A percentile compares a stretch with the other conserved stretches of the same genome.
These are phyloP conservation scores for Psilopogon haemacephalus DNA, from an alignment of 2,113 vertebrate genomes.

Conservation along the genomic window DNA sequence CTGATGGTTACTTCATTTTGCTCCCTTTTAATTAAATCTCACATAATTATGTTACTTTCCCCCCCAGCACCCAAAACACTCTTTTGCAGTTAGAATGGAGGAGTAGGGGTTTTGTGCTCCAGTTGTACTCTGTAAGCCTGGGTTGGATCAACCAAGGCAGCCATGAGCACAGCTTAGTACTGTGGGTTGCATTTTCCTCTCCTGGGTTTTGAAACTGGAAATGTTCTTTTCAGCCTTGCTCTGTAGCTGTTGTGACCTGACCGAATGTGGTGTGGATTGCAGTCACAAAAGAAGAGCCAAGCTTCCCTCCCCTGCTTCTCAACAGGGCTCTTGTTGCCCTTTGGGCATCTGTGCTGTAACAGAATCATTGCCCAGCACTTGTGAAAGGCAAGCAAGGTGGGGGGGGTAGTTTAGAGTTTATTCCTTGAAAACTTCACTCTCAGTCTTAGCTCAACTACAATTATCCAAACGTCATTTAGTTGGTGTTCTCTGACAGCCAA, in stretches of 20 bases:
- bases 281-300: neutral
- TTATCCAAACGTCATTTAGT: rapidly evolving
- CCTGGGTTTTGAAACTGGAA: conserved; percentile 68
- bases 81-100: neutral
- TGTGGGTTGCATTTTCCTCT: neutral
- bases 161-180: neutral
- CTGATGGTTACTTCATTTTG: neutral
- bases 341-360: neutral
- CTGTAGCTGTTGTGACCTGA: conserved; percentile 11
- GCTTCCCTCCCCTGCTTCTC: neutral
- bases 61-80: neutral
- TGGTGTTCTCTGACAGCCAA: neutral
- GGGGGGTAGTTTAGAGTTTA: neutral
- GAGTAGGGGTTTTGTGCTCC: neutral
- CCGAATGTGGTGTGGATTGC: neutral
- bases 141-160: neutral
- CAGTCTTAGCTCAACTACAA: neutral
- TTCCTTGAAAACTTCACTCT: neutral
- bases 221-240: conserved; percentile 58
- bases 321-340: neutral
- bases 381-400: neutral
- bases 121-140: neutral
- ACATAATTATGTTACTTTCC: neutral
- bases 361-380: neutral
- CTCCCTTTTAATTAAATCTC: neutral